Conservation (phyloP, 2,113 vertebrate genomes). For the Chiloscyllium plagiosum region DNA sequence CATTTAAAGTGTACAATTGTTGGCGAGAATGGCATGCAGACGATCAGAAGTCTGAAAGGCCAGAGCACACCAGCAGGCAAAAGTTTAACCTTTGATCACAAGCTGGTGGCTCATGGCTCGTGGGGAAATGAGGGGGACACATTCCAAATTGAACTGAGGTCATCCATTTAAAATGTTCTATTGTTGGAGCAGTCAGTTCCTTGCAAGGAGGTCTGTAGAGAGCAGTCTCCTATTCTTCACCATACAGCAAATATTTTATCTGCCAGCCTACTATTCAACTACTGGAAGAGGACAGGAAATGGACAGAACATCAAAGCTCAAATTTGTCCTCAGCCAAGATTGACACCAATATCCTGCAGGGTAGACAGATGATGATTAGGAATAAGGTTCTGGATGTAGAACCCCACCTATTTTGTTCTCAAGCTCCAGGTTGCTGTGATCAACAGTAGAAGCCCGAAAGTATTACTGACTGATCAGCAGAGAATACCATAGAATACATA, state of each 20-base stretch:
- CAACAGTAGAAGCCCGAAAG: background rate
- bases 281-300: background rate
- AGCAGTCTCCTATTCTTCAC: background rate
- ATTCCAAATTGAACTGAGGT: background rate
- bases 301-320: background rate
- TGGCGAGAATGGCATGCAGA: background rate
- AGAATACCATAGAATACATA: too few relatives aligned
- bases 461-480: background rate
- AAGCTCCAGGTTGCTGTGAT: background rate
- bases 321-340: background rate
- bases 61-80: background rate
- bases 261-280: background rate
- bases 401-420: background rate
- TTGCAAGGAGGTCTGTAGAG: background rate
- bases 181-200: background rate
- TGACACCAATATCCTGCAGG: background rate
- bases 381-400: too few relatives aligned
- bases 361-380: background rate
- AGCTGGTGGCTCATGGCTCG: background rate
- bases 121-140: background rate
- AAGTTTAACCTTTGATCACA: background rate
- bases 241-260: background rate
- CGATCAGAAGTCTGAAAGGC: background rate
- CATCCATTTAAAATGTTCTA: background rate
- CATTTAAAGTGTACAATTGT: background rate